Evolutionary conservation across 2,888 invertebrate species (phyloP).

Genomic region (Cephus pygmeus): DNA sequence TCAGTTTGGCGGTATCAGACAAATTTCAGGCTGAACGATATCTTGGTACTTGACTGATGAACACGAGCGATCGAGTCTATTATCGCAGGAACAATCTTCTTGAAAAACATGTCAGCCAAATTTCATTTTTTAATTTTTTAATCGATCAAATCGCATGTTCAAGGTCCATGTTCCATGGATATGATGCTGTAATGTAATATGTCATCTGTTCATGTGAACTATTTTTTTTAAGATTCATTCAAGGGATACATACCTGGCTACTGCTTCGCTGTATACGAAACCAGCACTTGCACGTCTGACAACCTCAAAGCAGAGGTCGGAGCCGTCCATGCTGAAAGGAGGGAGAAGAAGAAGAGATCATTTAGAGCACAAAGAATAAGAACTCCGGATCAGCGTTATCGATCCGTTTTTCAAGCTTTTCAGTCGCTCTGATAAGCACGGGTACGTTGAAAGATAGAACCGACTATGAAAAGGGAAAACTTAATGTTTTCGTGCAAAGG

Average conservation of each 20-base stretch:
- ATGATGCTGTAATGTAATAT: background rate
- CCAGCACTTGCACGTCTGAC: conserved; percentile 95
- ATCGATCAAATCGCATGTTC: background rate
- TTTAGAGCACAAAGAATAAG: background rate
- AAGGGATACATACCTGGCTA: conserved; percentile 81
- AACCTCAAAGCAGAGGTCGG: conserved; percentile 98
- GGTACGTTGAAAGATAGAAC: background rate
- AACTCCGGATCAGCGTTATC: background rate
- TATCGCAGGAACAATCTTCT: background rate
- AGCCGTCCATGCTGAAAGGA: conserved; percentile 94
- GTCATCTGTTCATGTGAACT: too few species aligned
- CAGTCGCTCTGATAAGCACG: background rate
- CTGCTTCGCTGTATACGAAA: conserved; percentile 99
- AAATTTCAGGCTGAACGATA: too few species aligned
- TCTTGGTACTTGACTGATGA: too few species aligned
- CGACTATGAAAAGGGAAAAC: background rate
- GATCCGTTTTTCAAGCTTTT: background rate
- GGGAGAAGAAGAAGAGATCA: conserved; percentile 24
- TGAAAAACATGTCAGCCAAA: background rate
- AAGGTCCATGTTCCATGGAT: too few species aligned
- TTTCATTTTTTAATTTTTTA: background rate
- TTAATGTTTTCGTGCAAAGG: background rate
- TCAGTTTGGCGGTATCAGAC: background rate
- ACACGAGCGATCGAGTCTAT: too few species aligned
- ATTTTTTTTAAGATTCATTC: background rate